phyloP scores from a whole-genome alignment of 2,888 invertebrate species.

The Baronia brevicornis region DNA sequence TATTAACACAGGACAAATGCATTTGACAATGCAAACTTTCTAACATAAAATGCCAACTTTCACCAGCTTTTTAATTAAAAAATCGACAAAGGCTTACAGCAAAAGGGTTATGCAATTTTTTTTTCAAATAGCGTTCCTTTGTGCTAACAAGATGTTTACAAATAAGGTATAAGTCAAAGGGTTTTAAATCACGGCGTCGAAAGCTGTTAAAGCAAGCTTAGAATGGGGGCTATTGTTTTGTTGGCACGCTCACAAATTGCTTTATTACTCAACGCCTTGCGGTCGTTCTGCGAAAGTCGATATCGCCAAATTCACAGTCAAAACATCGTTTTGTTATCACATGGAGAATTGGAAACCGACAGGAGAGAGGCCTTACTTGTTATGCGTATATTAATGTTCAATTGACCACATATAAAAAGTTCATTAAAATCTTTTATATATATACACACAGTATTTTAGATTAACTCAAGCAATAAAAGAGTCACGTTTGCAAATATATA shows the following conservation, averaged over 20 bases:
- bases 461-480: constrained; percentile 22
- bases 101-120: constrained; percentile 67
- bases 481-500: constrained; percentile 21
- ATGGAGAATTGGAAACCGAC: constrained; percentile 19
- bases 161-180: constrained; percentile 70
- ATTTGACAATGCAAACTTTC: constrained; percentile 21
- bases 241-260: constrained; percentile 68
- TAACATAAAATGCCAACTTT: constrained; percentile 38
- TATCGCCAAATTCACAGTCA: constrained; percentile 67
- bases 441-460: constrained; percentile 15
- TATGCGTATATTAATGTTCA: constrained; percentile 4
- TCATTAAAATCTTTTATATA: constrained; percentile 14
- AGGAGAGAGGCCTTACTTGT: constrained; percentile 5
- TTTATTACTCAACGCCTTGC: constrained; percentile 61
- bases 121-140: constrained; percentile 58
- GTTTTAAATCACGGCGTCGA: constrained; percentile 73
- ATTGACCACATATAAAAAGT: constrained; percentile 7
- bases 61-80: constrained; percentile 38
- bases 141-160: constrained; percentile 65
- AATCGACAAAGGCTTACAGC: constrained; percentile 48
- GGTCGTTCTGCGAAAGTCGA: constrained; percentile 59
- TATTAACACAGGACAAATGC: too few species aligned
- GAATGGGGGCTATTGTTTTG: constrained; percentile 69
- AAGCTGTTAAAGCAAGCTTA: constrained; percentile 73
- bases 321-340: constrained; percentile 62